These are phyloP conservation scores for Pempheris klunzingeri DNA, from an alignment of 2,797 vertebrate species.

Conservation along the genomic window DNA sequence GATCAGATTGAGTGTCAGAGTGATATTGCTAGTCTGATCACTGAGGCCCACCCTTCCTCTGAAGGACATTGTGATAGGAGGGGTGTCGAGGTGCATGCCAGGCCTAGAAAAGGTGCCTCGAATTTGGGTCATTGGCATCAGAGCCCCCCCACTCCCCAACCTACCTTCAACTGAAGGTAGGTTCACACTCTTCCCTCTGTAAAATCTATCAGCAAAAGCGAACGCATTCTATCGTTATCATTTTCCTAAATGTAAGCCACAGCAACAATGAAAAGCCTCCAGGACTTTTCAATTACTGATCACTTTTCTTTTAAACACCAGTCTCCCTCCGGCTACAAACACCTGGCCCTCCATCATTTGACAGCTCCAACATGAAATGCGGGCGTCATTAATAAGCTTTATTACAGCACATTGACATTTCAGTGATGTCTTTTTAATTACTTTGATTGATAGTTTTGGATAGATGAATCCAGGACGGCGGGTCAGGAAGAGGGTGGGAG, in stretches of 20 bases:
- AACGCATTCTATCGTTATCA: constrained; percentile 21
- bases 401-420: constrained; percentile 78
- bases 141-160: neutral
- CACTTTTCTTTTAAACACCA: constrained; percentile 41
- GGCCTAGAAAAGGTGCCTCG: constrained; percentile 18
- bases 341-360: constrained; percentile 61
- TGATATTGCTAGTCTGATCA: constrained; percentile 45
- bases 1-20: constrained; percentile 43
- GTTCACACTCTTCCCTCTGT: too few relatives aligned
- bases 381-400: constrained; percentile 66
- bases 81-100: neutral
- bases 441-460: constrained; percentile 76
- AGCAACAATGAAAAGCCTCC: constrained; percentile 32
- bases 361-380: constrained; percentile 46
- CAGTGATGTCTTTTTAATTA: constrained; percentile 81
- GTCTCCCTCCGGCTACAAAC: constrained; percentile 46
- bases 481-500: constrained; percentile 22
- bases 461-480: constrained; percentile 45
- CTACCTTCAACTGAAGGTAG: neutral
- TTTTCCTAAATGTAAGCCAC: constrained; percentile 37
- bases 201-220: neutral
- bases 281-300: constrained; percentile 58
- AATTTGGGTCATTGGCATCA: constrained; percentile 20
- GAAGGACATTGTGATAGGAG: constrained; percentile 42
- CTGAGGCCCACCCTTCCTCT: constrained; percentile 12